phyloP scores from a whole-genome alignment of 2,113 vertebrate genomes.

The Thamnophis sirtalis region DNA sequence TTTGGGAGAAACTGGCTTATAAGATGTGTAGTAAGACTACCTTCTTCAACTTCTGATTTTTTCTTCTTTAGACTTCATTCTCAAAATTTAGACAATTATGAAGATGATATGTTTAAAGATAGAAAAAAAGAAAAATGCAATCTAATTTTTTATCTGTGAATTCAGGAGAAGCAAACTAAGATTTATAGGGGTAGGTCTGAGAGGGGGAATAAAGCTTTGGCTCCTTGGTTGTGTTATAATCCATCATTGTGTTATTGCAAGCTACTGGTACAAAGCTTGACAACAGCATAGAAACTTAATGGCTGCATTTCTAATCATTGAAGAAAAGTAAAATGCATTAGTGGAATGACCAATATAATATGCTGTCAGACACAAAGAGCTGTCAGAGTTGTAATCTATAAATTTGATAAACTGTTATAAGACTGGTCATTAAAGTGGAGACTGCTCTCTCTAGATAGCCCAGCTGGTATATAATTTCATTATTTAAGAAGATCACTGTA shows the following conservation, averaged over 20 bases:
- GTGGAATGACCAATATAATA: conserved; percentile 37
- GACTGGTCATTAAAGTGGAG: conserved; percentile 17
- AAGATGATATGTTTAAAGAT: neutral
- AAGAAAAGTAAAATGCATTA: conserved; percentile 32
- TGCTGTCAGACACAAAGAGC: conserved; percentile 41
- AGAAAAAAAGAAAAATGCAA: neutral
- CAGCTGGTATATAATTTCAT: conserved; percentile 49
- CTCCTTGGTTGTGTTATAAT: neutral
- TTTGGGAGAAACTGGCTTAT: neutral
- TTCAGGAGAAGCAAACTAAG: neutral
- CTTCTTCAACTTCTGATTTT: neutral
- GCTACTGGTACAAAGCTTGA: conserved; percentile 7
- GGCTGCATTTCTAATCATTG: conserved; percentile 9
- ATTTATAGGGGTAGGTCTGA: neutral
- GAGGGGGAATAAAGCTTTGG: neutral
- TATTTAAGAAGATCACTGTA: conserved; percentile 50
- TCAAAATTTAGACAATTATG: neutral
- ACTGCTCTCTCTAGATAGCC: conserved; percentile 22
- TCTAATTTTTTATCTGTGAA: neutral
- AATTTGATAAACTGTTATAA: conserved; percentile 51
- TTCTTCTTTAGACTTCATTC: neutral
- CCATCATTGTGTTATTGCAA: neutral
- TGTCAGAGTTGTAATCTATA: conserved; percentile 50
- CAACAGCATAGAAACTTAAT: conserved; percentile 24
- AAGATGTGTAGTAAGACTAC: neutral